A percentile compares a stretch with the other conserved stretches of the same genome.
phyloP scores from a whole-genome alignment of 1,140 invertebrate species.

The Drosophila rhopaloa region DNA sequence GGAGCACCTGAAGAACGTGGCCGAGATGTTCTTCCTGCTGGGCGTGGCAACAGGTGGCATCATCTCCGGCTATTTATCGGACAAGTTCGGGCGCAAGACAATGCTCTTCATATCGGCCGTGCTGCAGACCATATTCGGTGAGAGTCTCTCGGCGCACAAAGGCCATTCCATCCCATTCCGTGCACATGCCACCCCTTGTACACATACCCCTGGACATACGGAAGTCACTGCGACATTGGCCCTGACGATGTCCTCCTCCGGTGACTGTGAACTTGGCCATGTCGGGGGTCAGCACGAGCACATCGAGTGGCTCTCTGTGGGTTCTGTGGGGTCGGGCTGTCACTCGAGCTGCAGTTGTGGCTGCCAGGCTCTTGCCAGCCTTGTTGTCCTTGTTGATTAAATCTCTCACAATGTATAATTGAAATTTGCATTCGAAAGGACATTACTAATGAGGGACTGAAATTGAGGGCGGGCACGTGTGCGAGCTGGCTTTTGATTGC shows the following conservation, averaged over 20 bases:
- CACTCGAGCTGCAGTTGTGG: conserved; percentile 29
- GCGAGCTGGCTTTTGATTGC: conserved; percentile 15
- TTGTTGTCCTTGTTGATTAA: conserved; percentile 78
- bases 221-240: conserved; percentile 67
- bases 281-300: conserved; percentile 49
- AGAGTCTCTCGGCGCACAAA: conserved; percentile 39
- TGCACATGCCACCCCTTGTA: background rate
- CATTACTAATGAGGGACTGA: conserved; percentile 61
- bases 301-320: conserved; percentile 34
- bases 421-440: conserved; percentile 76
- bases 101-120: conserved; percentile 89
- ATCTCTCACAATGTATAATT: conserved; percentile 72
- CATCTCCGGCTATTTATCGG: conserved; percentile 89
- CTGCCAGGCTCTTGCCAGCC: conserved; percentile 36
- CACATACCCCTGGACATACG: conserved; percentile 12
- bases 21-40: conserved; percentile 89
- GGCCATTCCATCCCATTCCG: conserved; percentile 1
- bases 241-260: conserved; percentile 38
- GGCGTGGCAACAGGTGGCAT: conserved; percentile 89
- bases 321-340: conserved; percentile 10
- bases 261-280: conserved; percentile 58
- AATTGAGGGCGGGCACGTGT: conserved; percentile 12
- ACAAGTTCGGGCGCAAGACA: conserved; percentile 90
- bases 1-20: conserved; percentile 87
- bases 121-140: conserved; percentile 88